Evolutionary conservation across 2,797 vertebrate genomes (phyloP), one percentile per base, ranked within the genome.

Genomic region (Sebastes nivosus): DNA sequence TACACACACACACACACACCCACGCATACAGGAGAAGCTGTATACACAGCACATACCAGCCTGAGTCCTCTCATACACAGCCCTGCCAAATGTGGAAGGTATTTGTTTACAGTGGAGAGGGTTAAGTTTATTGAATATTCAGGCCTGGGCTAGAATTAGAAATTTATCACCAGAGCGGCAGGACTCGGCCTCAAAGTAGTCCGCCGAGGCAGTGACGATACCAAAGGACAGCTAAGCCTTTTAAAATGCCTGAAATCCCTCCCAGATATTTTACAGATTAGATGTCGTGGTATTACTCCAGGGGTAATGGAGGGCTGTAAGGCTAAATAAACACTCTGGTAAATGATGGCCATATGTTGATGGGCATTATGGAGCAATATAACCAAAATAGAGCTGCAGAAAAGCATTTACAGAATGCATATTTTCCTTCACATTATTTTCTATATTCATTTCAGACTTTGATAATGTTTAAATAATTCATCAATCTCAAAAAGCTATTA

Each of bases 41-140:
- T 91, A 89, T 90, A 92, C 72, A 93, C 65, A 79, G 69, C 68
- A 88, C 86, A 91, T 91, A 88, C 87, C 84, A 89, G 84, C 82
- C 59, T n/a, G 68, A 80, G 80, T 79, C 79, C 81, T 85, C 86
- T 84, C 87, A 86, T 83, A 93, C 84, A 87, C 91, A 81, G 82
- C 87, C 84, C 72, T 9, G 89, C 87, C 87, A 89, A 87, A 91
- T 89, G 83, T 86, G 81, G 85, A 81, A 71, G 71, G 72, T 61
- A 83, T 86, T 73, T 92, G 92, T 94, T 95, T 92, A 94, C 79
- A 91, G 59, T 79, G 64, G 59, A 71, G 67, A 80, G 83, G 80
- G 80, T 85, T 83, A 79, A 13, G 85, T 93, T 94, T 92, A 91
- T 86, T 94, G 87, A 92, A 93, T 89, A 88, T 92, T 90, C 79